phyloP scores from a whole-genome alignment of 2,797 vertebrate genomes.

The Nyctibius grandis region DNA sequence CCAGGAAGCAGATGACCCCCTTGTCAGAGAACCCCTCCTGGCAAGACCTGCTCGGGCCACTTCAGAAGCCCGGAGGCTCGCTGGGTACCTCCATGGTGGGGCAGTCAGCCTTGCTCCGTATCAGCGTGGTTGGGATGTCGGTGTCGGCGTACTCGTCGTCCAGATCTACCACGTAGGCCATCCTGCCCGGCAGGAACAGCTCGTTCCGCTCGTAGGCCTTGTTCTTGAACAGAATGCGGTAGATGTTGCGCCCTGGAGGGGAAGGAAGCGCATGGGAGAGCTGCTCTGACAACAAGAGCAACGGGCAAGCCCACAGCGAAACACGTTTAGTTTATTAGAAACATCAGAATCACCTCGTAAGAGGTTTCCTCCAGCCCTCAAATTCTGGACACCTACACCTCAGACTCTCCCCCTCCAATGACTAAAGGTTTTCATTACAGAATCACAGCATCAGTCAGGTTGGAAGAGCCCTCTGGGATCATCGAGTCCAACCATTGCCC shows the following conservation, averaged over 20 bases:
- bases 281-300: background rate
- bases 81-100: constrained; percentile 92
- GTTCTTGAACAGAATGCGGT: constrained; percentile 89
- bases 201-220: constrained; percentile 90
- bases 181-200: constrained; percentile 92
- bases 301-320: background rate
- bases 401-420: background rate
- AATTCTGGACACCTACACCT: background rate
- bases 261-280: background rate
- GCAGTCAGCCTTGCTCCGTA: constrained; percentile 97
- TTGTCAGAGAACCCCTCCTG: background rate
- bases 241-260: constrained; percentile 86
- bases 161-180: constrained; percentile 97
- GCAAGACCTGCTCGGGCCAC: background rate
- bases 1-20: background rate
- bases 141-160: constrained; percentile 97
- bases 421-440: no score
- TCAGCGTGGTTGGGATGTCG: constrained; percentile 94
- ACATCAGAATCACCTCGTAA: fast-evolving
- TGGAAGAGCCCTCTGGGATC: no score
- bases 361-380: background rate
- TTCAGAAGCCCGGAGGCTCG: background rate
- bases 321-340: background rate
- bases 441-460: no score
- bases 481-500: no score